Conservation (phyloP, 2,888 invertebrate species). For the Tetheella fluctuosa region DNA sequence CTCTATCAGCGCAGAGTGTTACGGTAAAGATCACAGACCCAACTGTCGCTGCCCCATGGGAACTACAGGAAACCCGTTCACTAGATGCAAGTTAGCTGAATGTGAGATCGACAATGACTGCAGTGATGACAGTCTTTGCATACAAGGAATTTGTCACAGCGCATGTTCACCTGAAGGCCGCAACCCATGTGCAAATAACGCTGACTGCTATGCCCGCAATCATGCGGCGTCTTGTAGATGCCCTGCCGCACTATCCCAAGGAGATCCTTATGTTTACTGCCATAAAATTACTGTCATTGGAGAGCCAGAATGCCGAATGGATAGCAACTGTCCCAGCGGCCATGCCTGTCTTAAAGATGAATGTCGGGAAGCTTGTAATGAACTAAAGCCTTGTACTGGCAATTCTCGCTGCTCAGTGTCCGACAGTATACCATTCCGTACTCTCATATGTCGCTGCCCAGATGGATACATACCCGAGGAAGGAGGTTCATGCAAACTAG, state of each 20-base stretch:
- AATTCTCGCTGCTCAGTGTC: slow-evolving; percentile 92
- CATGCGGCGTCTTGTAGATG: slow-evolving; percentile 93
- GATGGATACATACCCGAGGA: slow-evolving; percentile 92
- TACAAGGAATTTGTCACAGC: slow-evolving; percentile 89
- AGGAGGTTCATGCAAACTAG: slow-evolving; percentile 90
- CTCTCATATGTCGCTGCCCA: slow-evolving; percentile 94
- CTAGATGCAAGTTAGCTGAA: slow-evolving; percentile 90
- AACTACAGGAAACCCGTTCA: slow-evolving; percentile 91
- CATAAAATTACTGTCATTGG: slow-evolving; percentile 77
- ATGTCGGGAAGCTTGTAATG: slow-evolving; percentile 91
- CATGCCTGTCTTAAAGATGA: slow-evolving; percentile 91
- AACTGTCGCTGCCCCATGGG: slow-evolving; percentile 91
- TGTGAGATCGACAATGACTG: slow-evolving; percentile 92
- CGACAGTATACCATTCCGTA: slow-evolving; percentile 93
- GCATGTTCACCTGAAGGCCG: slow-evolving; percentile 88
- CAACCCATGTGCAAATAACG: slow-evolving; percentile 92
- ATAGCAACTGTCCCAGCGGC: slow-evolving; percentile 91
- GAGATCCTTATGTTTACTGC: slow-evolving; percentile 92
- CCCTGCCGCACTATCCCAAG: slow-evolving; percentile 90
- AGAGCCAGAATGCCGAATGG: slow-evolving; percentile 89
- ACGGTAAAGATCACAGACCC: slow-evolving; percentile 90
- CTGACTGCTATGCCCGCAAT: slow-evolving; percentile 91
- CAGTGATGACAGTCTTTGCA: slow-evolving; percentile 89
- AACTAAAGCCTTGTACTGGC: slow-evolving; percentile 89
- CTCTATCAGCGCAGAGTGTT: slow-evolving; percentile 93